Base-by-base conservation (phyloP, 1,140 invertebrate species). In the Wasmannia auropunctata region DNA sequence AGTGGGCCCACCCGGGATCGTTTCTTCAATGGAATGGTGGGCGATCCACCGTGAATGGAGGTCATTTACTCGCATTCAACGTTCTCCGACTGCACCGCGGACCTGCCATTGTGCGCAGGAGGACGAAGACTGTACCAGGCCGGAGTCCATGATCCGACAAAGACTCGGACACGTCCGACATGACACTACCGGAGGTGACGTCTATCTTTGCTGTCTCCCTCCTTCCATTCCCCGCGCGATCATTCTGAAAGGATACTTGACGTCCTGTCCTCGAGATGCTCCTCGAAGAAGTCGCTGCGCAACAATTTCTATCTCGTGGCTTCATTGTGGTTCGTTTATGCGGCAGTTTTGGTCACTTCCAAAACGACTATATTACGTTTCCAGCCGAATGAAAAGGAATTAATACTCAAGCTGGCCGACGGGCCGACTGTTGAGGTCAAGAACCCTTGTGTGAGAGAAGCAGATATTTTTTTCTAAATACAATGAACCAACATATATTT, bases 51-150 rank as follows among this genome's bases (percentile, higher is more conserved):
- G 88, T 94, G 93, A 94, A 94, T 94, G 91, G 92, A 90, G 91
- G 93, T 94, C 94, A 93, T 94, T 94, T 94, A 93, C 93, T 94
- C 88, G 92, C 91, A 94, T 94, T 94, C 93, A 94, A 60, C 76
- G 75, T 74, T 89, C 88, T 87, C 91, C 79, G 76, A 90, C 86
- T 91, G 89, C 86, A 91, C 84, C 91, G 90, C 89, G 91, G 92
- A 94, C 91, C 92, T 93, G 92, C 90, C 90, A 93, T 92, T 91
- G 85, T 91, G 86, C 77, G 63, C 81, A 75, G 54, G 65, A 89
- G 88, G 88, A 88, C 76, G 85, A 90, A 88, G 87, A 92, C 84
- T 92, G 69, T 88, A 83, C 65, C 67, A 63, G 81, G 60, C 75
- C 85, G 76, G 86, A 92, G 85, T 91, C 91, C 91, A 92, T 90